Base-by-base conservation (phyloP, 2,113 vertebrate species). In the Indicator indicator region DNA sequence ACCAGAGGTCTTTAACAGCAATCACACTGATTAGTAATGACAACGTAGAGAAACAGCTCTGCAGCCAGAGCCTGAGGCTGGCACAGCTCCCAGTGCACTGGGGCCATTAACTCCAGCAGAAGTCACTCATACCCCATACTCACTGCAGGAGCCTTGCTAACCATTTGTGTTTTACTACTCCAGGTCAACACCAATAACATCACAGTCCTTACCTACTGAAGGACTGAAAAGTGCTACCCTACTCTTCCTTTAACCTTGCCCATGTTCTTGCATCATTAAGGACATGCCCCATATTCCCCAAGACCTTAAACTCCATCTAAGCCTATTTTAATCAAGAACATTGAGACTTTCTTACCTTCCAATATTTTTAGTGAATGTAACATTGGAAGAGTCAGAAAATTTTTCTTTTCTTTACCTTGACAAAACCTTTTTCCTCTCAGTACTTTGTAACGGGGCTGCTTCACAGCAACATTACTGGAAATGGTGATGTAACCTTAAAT, bases 261-360 rank as follows among this genome's bases (percentile, higher is more conserved):
- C 48, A 9, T 0, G 0, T 36, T 65, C 55, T 50, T 44, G 12
- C 52, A 18, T 19, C 21, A 8, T n/a, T 30, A 24, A 4, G 12
- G 38, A 52, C 28, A 2, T 5, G 16, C 5, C 16, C 73, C 72
- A 46, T n/a, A 30, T 4, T 74, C 42, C 42, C 60, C 69, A 83
- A 42, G 19, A 52, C 38, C 52, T 48, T 24, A 4, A 83, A 68
- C 42, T 68, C n/a, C 27, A 52, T 19, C 24, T 46, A 54, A 63
- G 5, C 13, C 18, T 17, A 12, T 55, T 83, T 70, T 69, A 76
- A 42, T 48, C 32, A 67, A 0, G 6, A 27, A 52, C 15, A 36
- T 0, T 0, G 32, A 83, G 8, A 12, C 4, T 48, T 83, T 88
- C 19, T 64, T 83, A 56, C 48, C 19, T 64, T 80, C 20, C 13